Percentiles rank a stretch among this genome's conserved stretches.
Conservation (phyloP, 53 echinoderm and acorn worm genomes). For the Echinarachnius parma region DNA sequence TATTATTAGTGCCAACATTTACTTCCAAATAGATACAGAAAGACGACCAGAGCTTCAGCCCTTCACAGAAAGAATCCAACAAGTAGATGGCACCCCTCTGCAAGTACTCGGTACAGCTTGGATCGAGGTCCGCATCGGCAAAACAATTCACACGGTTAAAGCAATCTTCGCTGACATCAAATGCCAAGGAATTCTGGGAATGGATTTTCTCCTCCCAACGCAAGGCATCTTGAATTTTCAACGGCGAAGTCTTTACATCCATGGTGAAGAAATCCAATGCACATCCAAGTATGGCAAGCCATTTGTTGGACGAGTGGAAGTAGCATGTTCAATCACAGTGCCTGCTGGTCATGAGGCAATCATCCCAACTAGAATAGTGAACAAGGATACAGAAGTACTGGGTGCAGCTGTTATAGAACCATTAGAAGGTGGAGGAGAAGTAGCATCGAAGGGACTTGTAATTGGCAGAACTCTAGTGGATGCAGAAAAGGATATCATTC, state of each 20-base stretch:
- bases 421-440: too few relatives aligned
- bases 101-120: constrained; percentile 22
- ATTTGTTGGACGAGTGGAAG: constrained; percentile 35
- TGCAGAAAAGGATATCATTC: neutral
- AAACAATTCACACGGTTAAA: neutral
- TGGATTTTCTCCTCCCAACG: constrained; percentile 39
- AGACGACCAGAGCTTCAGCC: constrained; percentile 11
- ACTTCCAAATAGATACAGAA: constrained; percentile 16
- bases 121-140: constrained; percentile 33
- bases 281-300: constrained; percentile 1
- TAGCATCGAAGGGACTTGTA: too few relatives aligned
- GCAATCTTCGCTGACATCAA: constrained; percentile 52
- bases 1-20: constrained; percentile 28
- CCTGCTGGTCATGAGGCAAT: constrained; percentile 49
- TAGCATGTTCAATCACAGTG: constrained; percentile 28
- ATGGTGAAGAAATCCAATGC: constrained; percentile 20
- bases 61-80: constrained; percentile 5
- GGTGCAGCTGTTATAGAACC: too few relatives aligned
- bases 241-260: neutral
- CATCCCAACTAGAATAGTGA: too few relatives aligned
- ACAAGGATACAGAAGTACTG: too few relatives aligned
- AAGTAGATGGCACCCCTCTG: constrained; percentile 50
- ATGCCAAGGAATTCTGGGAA: constrained; percentile 51
- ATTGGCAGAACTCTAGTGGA: constrained; percentile 34
- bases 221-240: constrained; percentile 34